Percentiles rank a stretch among this genome's conserved stretches.
Conservation (phyloP, 1,140 invertebrate species). For the Lordiphosa stackelbergi region DNA sequence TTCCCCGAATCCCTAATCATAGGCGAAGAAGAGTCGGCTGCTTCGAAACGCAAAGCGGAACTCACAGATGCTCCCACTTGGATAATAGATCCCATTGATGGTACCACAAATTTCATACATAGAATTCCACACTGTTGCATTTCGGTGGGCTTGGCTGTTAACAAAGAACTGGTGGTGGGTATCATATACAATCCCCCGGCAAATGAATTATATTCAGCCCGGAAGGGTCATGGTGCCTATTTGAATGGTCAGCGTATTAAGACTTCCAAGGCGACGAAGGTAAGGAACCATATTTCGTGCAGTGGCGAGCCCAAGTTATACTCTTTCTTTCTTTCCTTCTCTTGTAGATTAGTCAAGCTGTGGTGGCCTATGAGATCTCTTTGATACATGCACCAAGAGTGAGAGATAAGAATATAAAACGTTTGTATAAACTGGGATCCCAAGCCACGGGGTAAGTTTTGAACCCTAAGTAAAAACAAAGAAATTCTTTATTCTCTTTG, state of each 20-base stretch:
- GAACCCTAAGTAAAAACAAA: background rate
- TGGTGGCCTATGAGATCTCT: slow-evolving; percentile 68
- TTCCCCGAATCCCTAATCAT: slow-evolving; percentile 88
- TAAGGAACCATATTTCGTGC: slow-evolving; percentile 44
- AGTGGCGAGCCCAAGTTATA: slow-evolving; percentile 7
- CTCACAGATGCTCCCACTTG: slow-evolving; percentile 90
- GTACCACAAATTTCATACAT: slow-evolving; percentile 87
- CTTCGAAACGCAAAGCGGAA: slow-evolving; percentile 79
- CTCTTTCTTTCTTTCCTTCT: background rate
- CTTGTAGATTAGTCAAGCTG: slow-evolving; percentile 65
- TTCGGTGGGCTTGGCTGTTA: slow-evolving; percentile 82
- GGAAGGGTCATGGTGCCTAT: slow-evolving; percentile 85
- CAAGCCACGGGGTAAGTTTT: slow-evolving; percentile 64
- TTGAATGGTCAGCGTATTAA: slow-evolving; percentile 83
- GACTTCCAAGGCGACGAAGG: slow-evolving; percentile 69
- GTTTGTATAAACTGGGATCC: slow-evolving; percentile 66
- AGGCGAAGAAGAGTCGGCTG: slow-evolving; percentile 86
- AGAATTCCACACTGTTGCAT: slow-evolving; percentile 82
- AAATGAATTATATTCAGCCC: slow-evolving; percentile 85
- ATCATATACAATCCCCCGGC: slow-evolving; percentile 88
- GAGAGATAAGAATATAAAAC: slow-evolving; percentile 71
- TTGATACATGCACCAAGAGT: slow-evolving; percentile 61
- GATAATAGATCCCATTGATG: slow-evolving; percentile 91
- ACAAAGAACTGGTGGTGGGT: slow-evolving; percentile 83
- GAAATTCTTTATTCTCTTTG: background rate